Percentiles rank a stretch among this genome's conserved stretches.
These are phyloP conservation scores for Metellina segmentata DNA, from an alignment of 2,888 invertebrate species.

Conservation along the genomic window DNA sequence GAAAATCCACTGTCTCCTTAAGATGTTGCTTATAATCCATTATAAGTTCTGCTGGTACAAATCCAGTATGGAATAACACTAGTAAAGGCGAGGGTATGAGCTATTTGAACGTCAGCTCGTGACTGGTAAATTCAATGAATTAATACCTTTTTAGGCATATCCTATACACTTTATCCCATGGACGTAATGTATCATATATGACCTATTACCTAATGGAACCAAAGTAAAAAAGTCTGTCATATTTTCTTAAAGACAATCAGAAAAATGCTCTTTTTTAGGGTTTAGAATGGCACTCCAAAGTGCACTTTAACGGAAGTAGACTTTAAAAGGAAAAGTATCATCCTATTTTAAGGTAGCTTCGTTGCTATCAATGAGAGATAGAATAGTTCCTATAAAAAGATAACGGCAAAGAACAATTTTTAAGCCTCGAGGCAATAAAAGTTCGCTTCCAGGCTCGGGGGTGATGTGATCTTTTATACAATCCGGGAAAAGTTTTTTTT, in stretches of 20 bases:
- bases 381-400: constrained; percentile 10
- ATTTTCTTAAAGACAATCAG: neutral
- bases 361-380: constrained; percentile 41
- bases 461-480: constrained; percentile 4
- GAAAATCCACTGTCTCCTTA: no score
- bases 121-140: no score
- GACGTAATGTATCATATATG: neutral
- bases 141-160: no score
- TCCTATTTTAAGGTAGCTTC: constrained; percentile 4
- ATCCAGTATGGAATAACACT: no score
- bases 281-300: neutral
- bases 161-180: no score
- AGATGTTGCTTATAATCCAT: no score
- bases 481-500: neutral
- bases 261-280: neutral
- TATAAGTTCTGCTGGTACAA: no score
- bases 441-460: neutral
- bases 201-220: neutral
- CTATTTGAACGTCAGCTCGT: no score
- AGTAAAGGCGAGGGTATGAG: no score
- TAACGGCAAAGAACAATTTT: constrained; percentile 8
- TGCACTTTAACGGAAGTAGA: neutral
- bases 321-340: neutral
- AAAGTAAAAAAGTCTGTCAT: neutral
- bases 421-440: constrained; percentile 14